These are phyloP conservation scores for Enteromius paludinosus DNA, from an alignment of 2,797 vertebrate species.

Conservation along the genomic window DNA sequence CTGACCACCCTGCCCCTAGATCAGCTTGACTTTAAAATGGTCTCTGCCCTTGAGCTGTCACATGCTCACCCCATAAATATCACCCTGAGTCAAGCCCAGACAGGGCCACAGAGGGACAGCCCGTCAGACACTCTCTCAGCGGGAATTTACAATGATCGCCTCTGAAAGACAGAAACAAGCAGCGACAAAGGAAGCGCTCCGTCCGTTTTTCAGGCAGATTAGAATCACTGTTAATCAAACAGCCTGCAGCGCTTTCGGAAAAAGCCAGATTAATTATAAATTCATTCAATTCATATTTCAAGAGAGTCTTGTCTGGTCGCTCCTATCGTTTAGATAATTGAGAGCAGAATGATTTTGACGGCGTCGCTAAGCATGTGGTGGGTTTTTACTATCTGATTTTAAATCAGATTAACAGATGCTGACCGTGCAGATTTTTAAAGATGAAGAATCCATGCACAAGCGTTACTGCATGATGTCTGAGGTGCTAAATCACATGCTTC, in stretches of 20 bases:
- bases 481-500: slow-evolving; percentile 5
- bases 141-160: slow-evolving; percentile 63
- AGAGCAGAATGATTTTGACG: slow-evolving; percentile 37
- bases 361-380: slow-evolving; percentile 46
- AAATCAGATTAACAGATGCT: slow-evolving; percentile 43
- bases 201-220: slow-evolving; percentile 60
- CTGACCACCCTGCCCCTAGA: slow-evolving; percentile 43
- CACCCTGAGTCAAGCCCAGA: slow-evolving; percentile 39
- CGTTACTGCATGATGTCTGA: background rate
- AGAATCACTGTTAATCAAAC: slow-evolving; percentile 48
- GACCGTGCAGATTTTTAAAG: slow-evolving; percentile 47
- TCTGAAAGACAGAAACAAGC: slow-evolving; percentile 65
- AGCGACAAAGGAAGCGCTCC: slow-evolving; percentile 65
- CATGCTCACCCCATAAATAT: slow-evolving; percentile 31
- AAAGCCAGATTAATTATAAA: slow-evolving; percentile 69
- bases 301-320: slow-evolving; percentile 69
- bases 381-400: slow-evolving; percentile 47
- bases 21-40: slow-evolving; percentile 69
- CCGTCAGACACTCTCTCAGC: slow-evolving; percentile 67
- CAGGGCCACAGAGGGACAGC: slow-evolving; percentile 40
- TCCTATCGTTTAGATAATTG: slow-evolving; percentile 66
- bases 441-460: slow-evolving; percentile 14
- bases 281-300: slow-evolving; percentile 73
- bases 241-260: slow-evolving; percentile 31
- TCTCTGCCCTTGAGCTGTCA: slow-evolving; percentile 74